Evolutionary conservation across 2,113 vertebrate genomes (phyloP), one percentile per base, ranked within the genome.

Genomic region (Glareola pratincola): DNA sequence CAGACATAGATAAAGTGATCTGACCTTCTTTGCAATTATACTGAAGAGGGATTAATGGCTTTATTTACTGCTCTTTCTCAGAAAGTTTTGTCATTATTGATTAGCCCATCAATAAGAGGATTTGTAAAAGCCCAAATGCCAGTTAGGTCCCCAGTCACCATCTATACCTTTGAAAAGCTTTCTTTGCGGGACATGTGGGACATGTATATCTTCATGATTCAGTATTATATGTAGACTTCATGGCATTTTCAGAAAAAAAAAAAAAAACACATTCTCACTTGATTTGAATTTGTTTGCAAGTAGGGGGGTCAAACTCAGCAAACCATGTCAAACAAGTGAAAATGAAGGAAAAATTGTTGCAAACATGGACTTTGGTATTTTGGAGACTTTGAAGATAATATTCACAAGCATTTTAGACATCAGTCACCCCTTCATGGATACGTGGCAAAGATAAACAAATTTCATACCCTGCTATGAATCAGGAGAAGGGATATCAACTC

Each of bases 71-170:
- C 73, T 75, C 51, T 92, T 92, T 77, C 79, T 91, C 68, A 60
- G 39, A 88, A 96, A 94, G 76, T 97, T 97, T 94, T 85, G 39
- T 81, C 47, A 16, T 71, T 79, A 94, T 92, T 84, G 88, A 94
- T 92, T 71, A 72, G 27, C 12, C 43, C 48, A 67, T 68, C 86
- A 79, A 48, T 88, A 60, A 77, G 23, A 71, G 9, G 34, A 78
- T 86, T 94, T 75, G 67, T 93, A 88, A 85, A 91, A 67, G 32
- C 47, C 56, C 26, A 72, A 39, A 3, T 72, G 15, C 3, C 16
- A 72, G 67, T 89, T 57, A 57, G 43, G 32, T 92, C 63, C 72
- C 27, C 56, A 83, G 16, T 17, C 41, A 91, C 24, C 22, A 72
- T 39, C 75, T 87, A 36, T 74, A 51, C 14, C 27, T 81, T 41